These are phyloP conservation scores for Axea sp. DNA, from an alignment of 2,888 invertebrate genomes.

Conservation along the genomic window DNA sequence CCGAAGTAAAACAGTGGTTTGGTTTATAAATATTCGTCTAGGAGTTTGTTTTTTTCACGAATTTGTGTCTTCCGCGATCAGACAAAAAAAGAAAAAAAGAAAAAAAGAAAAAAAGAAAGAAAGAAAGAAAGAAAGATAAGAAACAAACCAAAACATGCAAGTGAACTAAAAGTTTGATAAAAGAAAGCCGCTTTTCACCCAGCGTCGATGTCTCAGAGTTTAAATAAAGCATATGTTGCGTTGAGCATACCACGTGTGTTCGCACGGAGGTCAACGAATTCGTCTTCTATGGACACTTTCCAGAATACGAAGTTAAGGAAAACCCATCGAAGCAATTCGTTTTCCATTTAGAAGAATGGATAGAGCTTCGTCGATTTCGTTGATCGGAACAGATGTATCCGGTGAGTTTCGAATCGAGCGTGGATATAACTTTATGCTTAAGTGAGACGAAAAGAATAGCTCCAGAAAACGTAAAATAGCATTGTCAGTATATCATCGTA, in stretches of 20 bases:
- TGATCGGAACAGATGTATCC: slow-evolving; percentile 67
- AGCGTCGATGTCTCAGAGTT: slow-evolving; percentile 10
- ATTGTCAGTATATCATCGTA: too few species aligned
- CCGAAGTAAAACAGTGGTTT: slow-evolving; percentile 2
- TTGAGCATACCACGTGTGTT: slow-evolving; percentile 16
- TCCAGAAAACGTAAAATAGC: background rate
- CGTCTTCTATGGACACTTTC: slow-evolving; percentile 64
- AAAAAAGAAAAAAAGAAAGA: slow-evolving; percentile 12
- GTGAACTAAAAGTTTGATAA: slow-evolving; percentile 5
- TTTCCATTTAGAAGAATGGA: slow-evolving; percentile 65
- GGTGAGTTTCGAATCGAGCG: slow-evolving; percentile 12
- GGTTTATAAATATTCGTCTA: slow-evolving; percentile 31
- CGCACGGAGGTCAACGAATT: slow-evolving; percentile 14
- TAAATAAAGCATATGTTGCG: slow-evolving; percentile 47
- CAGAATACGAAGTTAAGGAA: slow-evolving; percentile 70
- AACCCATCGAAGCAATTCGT: slow-evolving; percentile 68
- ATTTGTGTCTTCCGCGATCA: slow-evolving; percentile 5
- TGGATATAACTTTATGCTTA: slow-evolving; percentile 1
- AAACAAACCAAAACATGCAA: too few species aligned
- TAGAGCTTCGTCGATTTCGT: slow-evolving; percentile 61
- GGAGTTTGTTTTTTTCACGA: slow-evolving; percentile 1
- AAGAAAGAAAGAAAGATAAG: too few species aligned
- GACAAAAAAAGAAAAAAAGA: background rate
- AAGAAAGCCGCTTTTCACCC: slow-evolving; percentile 1
- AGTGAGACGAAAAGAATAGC: background rate